Evolutionary conservation across 2,888 invertebrate species (phyloP).

Genomic region (Fabriciana adippe): DNA sequence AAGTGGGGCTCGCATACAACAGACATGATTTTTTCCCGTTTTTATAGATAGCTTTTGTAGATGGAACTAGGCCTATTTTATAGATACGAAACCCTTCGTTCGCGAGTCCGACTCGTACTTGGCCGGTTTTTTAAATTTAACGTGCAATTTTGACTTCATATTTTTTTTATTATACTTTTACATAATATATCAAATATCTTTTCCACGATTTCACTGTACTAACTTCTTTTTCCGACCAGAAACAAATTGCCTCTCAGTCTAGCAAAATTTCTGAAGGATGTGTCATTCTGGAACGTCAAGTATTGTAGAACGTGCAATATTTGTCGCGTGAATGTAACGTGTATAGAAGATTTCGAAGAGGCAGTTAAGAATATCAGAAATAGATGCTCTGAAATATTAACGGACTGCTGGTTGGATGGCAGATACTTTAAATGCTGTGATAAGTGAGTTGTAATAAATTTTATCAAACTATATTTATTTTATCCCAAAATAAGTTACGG

Average conservation of each 20-base stretch:
- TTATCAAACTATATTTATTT: not conserved
- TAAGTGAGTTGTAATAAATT: conserved; percentile 46
- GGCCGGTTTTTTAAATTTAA: too few relatives aligned
- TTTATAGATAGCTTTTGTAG: too few relatives aligned
- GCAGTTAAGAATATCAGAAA: conserved; percentile 52
- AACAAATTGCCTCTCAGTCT: conserved; percentile 51
- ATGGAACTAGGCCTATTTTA: too few relatives aligned
- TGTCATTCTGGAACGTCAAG: conserved; percentile 59
- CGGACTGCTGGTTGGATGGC: conserved; percentile 66
- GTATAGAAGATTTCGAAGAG: conserved; percentile 52
- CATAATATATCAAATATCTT: not conserved
- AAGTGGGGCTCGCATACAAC: too few relatives aligned
- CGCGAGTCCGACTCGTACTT: too few relatives aligned
- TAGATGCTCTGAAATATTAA: conserved; percentile 59
- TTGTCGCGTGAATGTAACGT: conserved; percentile 58
- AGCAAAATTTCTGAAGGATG: conserved; percentile 58
- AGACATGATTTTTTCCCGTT: too few relatives aligned
- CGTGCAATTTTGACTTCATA: too few relatives aligned
- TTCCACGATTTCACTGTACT: not conserved
- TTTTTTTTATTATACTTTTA: not conserved
- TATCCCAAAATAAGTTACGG: not conserved
- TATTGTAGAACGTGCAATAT: conserved; percentile 60
- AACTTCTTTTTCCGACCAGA: conserved; percentile 44
- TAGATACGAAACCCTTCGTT: too few relatives aligned
- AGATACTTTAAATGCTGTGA: conserved; percentile 65